These are phyloP conservation scores for Melanostoma scalare DNA, from an alignment of 2,888 invertebrate genomes.

Conservation along the genomic window DNA sequence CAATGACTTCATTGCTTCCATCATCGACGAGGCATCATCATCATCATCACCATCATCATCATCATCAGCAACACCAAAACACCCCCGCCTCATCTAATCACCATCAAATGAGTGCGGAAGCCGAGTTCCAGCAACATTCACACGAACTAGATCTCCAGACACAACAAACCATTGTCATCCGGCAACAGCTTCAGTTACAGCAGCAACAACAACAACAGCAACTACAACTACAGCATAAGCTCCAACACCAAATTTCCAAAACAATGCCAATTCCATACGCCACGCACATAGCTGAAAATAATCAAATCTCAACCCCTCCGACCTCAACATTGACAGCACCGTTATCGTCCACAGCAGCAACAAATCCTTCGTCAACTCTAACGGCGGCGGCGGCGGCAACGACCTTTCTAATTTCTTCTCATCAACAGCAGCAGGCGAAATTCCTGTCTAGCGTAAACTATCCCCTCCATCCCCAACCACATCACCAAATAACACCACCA, in stretches of 20 bases:
- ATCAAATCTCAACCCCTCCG: conserved; percentile 70
- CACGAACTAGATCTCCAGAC: conserved; percentile 73
- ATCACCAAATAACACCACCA: conserved; percentile 69
- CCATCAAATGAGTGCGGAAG: conserved; percentile 68
- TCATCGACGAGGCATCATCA: conserved; percentile 76
- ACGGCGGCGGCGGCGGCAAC: conserved; percentile 73
- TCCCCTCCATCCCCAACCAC: conserved; percentile 49
- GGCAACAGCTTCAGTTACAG: conserved; percentile 65
- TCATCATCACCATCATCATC: conserved; percentile 74
- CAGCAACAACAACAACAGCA: conserved; percentile 42
- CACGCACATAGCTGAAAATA: conserved; percentile 58
- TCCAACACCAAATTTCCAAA: conserved; percentile 49
- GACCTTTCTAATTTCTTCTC: conserved; percentile 73
- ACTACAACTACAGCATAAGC: conserved; percentile 26
- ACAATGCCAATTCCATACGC: conserved; percentile 60
- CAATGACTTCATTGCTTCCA: conserved; percentile 70
- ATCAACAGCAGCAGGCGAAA: conserved; percentile 66
- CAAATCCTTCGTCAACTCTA: conserved; percentile 64
- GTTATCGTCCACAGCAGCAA: conserved; percentile 47
- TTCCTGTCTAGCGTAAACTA: conserved; percentile 69
- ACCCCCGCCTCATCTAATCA: conserved; percentile 71
- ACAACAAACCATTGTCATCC: conserved; percentile 74
- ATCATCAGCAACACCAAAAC: conserved; percentile 64
- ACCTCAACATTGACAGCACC: conserved; percentile 64
- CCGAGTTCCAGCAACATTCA: conserved; percentile 62